Base-by-base conservation (phyloP, 1,140 invertebrate species). In the Zaprionus kolodkinae region DNA sequence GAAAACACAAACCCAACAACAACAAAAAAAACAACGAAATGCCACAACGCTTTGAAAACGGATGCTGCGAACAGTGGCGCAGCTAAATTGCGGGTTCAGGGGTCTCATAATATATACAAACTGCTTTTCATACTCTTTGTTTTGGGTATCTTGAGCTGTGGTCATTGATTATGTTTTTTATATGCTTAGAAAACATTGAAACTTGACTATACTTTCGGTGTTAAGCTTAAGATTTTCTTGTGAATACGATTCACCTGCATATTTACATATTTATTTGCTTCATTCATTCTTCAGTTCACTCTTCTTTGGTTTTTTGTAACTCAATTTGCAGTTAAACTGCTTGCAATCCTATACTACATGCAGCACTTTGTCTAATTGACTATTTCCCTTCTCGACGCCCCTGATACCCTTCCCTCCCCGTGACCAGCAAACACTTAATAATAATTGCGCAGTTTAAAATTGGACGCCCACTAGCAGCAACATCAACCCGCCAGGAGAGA, bases 371-470 rank as follows among this genome's bases (percentile, higher is more conserved):
- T 27, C 17, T 60, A 43, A 62, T 48, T n/a, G 36, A 48, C 15
- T 33, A 40, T n/a, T 68, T 45, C 15, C 50, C 9, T 56, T 60
- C 21, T n/a, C 21, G 62, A 60, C 67, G 57, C 27, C 73, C 17
- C 65, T 88, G 82, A 54, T 3, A 35, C 40, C 7, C 40, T 15
- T 13, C 35, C 38, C 33, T 6, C 3, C 45, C 4, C 6, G 15
- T 13, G 15, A 68, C 38, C 27, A 38, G 35, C 38, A 72, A 72
- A 69, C 78, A 88, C 85, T 87, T 87, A 88, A 88, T 84, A 81
- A 87, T 87, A 87, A 87, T 87, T 87, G 79, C 84, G 65, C 65
- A 68, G 75, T 59, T 80, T 71, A 76, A 76, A 72, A 55, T 56
- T 64, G 48, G 36, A 52, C 15, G 43, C 56, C 57, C 35, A 65